Evolutionary conservation across 1,140 invertebrate species (phyloP).

Genomic region (Zophobas atratus): DNA sequence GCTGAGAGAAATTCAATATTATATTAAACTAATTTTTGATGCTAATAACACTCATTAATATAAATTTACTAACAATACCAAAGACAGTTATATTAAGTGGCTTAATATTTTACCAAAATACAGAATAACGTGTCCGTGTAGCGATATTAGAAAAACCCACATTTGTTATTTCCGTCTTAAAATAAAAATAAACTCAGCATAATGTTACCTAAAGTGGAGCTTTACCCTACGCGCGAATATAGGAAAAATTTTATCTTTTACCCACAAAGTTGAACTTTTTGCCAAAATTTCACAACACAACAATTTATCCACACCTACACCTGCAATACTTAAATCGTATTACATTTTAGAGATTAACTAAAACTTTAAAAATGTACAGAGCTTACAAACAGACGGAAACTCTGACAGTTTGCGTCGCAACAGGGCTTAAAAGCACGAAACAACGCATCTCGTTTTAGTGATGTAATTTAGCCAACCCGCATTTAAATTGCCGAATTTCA

Average conservation of each 20-base stretch:
- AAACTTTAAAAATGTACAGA: conserved; percentile 14
- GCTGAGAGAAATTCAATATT: no score
- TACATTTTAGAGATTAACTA: conserved; percentile 17
- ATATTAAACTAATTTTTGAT: no score
- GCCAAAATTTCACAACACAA: background rate
- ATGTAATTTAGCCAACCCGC: background rate
- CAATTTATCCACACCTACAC: background rate
- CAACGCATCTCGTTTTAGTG: background rate
- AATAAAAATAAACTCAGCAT: no score
- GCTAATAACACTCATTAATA: no score
- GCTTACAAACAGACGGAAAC: background rate
- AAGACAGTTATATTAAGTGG: no score
- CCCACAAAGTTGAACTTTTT: background rate
- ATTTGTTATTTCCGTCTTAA: no score
- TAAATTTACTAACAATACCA: no score
- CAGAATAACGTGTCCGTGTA: no score
- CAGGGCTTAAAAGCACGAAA: background rate
- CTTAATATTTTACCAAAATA: no score
- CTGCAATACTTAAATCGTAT: background rate
- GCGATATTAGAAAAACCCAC: no score
- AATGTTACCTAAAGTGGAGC: no score
- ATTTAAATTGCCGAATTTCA: conserved; percentile 1
- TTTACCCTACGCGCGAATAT: background rate
- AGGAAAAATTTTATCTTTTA: no score
- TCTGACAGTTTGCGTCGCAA: background rate